These are phyloP conservation scores for Anarhynchus alexandrinus DNA, from an alignment of 2,113 vertebrate genomes.

Conservation along the genomic window DNA sequence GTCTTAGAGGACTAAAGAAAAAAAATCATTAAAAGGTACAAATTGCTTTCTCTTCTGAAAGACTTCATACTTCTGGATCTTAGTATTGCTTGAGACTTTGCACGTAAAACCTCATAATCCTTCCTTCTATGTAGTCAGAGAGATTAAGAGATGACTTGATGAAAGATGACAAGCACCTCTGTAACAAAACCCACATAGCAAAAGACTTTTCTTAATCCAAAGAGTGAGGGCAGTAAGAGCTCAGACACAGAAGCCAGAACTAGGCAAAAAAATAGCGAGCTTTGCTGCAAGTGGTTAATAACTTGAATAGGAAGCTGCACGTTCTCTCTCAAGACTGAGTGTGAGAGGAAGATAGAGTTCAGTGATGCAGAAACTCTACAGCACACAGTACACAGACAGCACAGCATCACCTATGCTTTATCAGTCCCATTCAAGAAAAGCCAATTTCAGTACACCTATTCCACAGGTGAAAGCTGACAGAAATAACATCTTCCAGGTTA, in stretches of 20 bases:
- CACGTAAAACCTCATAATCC: not conserved
- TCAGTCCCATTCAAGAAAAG: not conserved
- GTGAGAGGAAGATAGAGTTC: not conserved
- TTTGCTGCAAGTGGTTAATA: not conserved
- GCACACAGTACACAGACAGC: not conserved
- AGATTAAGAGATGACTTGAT: not conserved
- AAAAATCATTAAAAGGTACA: not conserved
- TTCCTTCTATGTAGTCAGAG: not conserved
- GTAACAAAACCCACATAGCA: not conserved
- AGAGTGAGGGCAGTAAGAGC: not conserved
- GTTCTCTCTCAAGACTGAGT: not conserved
- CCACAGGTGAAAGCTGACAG: not conserved
- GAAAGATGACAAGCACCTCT: not conserved
- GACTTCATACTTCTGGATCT: not conserved
- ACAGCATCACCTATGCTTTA: not conserved
- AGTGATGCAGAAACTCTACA: not conserved
- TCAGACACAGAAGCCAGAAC: not conserved
- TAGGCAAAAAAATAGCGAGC: not conserved
- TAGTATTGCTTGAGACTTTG: not conserved
- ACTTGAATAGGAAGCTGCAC: not conserved
- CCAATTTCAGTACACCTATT: not conserved
- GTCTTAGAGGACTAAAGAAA: not conserved
- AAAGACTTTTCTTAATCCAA: not conserved
- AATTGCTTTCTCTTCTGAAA: not conserved
- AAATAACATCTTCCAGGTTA: not conserved